Percentiles rank a stretch among this genome's conserved stretches.
Conservation (phyloP, 2,888 invertebrate genomes). For the Ennomos erosarius region DNA sequence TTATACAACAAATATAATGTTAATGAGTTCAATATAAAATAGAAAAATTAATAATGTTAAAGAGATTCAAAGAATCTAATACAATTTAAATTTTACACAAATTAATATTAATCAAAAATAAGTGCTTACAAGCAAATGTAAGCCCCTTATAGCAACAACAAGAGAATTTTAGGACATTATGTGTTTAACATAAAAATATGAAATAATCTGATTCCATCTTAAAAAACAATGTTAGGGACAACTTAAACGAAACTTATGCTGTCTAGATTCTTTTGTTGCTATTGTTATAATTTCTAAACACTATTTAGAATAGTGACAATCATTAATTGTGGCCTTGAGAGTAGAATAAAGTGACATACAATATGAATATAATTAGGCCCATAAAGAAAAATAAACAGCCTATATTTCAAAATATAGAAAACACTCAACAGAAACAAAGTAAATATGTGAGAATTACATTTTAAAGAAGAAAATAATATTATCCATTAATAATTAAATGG, state of each 20-base stretch:
- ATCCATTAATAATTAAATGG: conserved; percentile 15
- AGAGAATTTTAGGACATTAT: neutral
- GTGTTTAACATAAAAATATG: too few relatives aligned
- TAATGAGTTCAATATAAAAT: conserved; percentile 28
- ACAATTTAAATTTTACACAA: conserved; percentile 23
- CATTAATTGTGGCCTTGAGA: conserved; percentile 13
- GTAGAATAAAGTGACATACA: conserved; percentile 3
- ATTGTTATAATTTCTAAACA: conserved; percentile 5
- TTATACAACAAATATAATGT: conserved; percentile 15
- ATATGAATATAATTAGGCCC: conserved; percentile 22
- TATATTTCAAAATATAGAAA: conserved; percentile 21
- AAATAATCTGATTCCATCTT: too few relatives aligned
- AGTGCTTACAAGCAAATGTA: conserved; percentile 18
- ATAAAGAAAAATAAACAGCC: conserved; percentile 13
- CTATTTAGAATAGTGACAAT: conserved; percentile 13
- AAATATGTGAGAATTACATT: conserved; percentile 13
- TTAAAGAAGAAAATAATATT: conserved; percentile 11
- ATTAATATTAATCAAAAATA: conserved; percentile 10
- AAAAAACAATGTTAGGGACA: too few relatives aligned
- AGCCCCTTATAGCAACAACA: conserved; percentile 18
- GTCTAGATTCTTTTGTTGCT: conserved; percentile 5
- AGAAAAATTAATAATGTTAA: conserved; percentile 30
- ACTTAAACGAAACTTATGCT: neutral
- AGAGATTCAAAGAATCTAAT: conserved; percentile 56
- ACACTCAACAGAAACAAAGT: conserved; percentile 20